Base-by-base conservation (phyloP, 2,888 invertebrate species). In the Psylliodes chrysocephalus region DNA sequence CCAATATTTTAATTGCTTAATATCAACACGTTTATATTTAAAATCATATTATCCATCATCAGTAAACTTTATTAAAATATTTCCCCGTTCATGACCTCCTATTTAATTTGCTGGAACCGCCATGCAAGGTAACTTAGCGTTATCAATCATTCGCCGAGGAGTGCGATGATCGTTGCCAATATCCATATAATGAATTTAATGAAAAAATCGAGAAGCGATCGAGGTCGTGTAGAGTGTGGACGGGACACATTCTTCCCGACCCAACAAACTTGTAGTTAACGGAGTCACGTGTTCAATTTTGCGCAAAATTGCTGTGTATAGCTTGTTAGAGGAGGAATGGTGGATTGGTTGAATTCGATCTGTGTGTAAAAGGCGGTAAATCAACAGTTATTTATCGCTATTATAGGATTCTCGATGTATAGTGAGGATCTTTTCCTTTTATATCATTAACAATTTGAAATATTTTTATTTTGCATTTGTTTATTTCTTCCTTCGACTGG, bases 111-210 rank as follows among this genome's bases (percentile, higher is more conserved):
- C 46, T 25, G 46, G 22, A 19, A 19, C 10, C 22, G 14, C 19
- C 19, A 25, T n/a, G 25, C 14, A 46, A 46, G 46, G 22, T 22
- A 46, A 46, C 46, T 25, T 25, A 7, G 8, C 22, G 14, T 46
- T 46, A 46, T 46, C 46, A 46, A 46, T 46, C 46, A 44, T 25
- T 46, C 46, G 46, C 46, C 46, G 22, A 46, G 19, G 12, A 25
- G 10, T 5, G 46, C 46, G 46, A 46, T 46, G 22, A 44, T 44
- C 15, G n/a, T 44, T 14, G 44, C 44, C 44, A 44, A 44, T 44
- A 46, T 46, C 46, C 8, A 22, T 19, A 22, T 46, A 46, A 46
- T 46, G 46, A 46, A 46, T 46, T 22, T 46, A 22, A 46, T 46
- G 46, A 22, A 46, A 46, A 46, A 46, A 46, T 46, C 22, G 25